Conservation (phyloP, 2,113 vertebrate genomes). For the Aegotheles bennettii region DNA sequence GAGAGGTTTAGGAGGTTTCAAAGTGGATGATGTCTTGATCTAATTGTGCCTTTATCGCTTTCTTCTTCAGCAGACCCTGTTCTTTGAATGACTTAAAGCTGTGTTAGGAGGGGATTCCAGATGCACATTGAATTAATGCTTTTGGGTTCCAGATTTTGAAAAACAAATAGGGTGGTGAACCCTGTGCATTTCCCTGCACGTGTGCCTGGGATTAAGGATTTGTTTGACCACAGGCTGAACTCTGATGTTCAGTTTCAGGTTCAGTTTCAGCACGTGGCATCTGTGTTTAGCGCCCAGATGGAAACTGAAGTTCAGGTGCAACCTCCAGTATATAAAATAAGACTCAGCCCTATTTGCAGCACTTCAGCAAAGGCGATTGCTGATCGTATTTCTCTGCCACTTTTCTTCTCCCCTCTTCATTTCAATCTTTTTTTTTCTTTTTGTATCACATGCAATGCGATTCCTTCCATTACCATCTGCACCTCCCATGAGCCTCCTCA, state of each 20-base stretch:
- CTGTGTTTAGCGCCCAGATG: not conserved
- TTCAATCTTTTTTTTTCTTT: not conserved
- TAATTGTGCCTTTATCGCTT: not conserved
- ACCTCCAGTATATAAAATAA: not conserved
- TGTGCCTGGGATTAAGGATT: not conserved
- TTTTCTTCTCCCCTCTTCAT: not conserved
- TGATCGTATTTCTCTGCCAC: not conserved
- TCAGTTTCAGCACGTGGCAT: not conserved
- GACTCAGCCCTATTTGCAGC: not conserved
- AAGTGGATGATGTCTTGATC: not conserved
- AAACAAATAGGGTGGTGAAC: not conserved
- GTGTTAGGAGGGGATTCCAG: not conserved
- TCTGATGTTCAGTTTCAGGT: not conserved
- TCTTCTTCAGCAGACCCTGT: not conserved
- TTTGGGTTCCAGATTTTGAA: not conserved
- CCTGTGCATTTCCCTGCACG: not conserved
- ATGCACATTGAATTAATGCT: not conserved
- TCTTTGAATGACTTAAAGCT: not conserved
- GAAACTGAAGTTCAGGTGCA: not conserved
- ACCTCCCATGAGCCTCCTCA: not conserved
- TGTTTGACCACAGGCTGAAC: not conserved
- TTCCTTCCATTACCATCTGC: not conserved
- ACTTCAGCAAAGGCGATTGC: not conserved
- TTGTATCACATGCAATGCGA: not conserved
- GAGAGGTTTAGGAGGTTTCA: not conserved